A percentile compares a stretch with the other conserved stretches of the same genome.
Evolutionary conservation across 2,797 vertebrate genomes (phyloP).

Genomic region (Philypnodon macrostomus): DNA sequence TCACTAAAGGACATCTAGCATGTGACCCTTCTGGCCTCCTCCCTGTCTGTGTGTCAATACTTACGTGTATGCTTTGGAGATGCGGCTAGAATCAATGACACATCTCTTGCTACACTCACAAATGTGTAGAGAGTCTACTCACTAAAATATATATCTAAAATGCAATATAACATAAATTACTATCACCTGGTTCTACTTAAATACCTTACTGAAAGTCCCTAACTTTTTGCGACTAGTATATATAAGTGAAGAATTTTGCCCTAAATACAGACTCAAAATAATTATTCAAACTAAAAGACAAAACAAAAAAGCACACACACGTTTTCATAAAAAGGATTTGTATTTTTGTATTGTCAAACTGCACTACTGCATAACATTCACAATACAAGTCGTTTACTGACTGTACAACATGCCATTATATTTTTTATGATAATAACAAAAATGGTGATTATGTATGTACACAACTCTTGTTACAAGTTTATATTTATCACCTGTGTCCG

Average conservation of each 20-base stretch:
- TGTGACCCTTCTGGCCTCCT: conserved; percentile 67
- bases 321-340: conserved; percentile 82
- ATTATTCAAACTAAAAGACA: too few relatives aligned
- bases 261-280: too few relatives aligned
- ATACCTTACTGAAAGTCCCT: too few relatives aligned
- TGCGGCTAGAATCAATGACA: conserved; percentile 49
- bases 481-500: conserved; percentile 56
- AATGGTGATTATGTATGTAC: conserved; percentile 71
- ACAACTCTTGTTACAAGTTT: conserved; percentile 69
- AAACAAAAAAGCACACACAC: conserved; percentile 54
- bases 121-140: conserved; percentile 17
- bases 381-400: conserved; percentile 92
- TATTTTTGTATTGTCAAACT: conserved; percentile 87
- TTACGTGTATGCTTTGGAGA: conserved; percentile 84
- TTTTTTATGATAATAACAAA: conserved; percentile 58
- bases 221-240: too few relatives aligned
- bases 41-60: conserved; percentile 49
- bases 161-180: too few relatives aligned
- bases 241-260: too few relatives aligned
- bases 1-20: conserved; percentile 81
- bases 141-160: too few relatives aligned
- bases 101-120: conserved; percentile 15
- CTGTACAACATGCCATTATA: conserved; percentile 83
- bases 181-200: too few relatives aligned
- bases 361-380: conserved; percentile 99